Conservation (phyloP, 2,113 vertebrate species). For the Eira barbara region DNA sequence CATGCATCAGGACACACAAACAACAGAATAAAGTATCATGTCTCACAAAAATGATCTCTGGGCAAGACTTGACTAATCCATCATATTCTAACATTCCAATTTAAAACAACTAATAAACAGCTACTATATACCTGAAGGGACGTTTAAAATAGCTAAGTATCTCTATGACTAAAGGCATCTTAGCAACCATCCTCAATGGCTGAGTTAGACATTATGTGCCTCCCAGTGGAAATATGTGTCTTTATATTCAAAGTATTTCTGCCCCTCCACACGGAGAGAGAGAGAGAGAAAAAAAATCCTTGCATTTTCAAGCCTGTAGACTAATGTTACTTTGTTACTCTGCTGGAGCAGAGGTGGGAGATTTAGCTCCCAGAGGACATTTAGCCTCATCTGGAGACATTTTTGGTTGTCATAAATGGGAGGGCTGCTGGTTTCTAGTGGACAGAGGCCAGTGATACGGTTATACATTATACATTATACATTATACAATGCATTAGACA, state of each 20-base stretch:
- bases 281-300: background rate
- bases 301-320: background rate
- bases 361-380: background rate
- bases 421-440: background rate
- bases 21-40: background rate
- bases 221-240: background rate
- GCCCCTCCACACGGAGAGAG: background rate
- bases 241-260: background rate
- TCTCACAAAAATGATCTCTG: background rate
- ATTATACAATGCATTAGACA: background rate
- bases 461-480: background rate
- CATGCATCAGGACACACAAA: background rate
- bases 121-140: background rate
- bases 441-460: background rate
- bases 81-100: background rate
- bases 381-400: background rate
- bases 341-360: background rate
- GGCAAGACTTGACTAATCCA: background rate
- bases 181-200: background rate
- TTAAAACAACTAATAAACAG: background rate
- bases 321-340: background rate
- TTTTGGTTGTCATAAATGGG: background rate
- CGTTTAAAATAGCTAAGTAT: background rate
- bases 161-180: background rate
- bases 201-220: background rate